These are phyloP conservation scores for Nycticryphes semicollaris DNA, from an alignment of 2,113 vertebrate genomes.

Conservation along the genomic window DNA sequence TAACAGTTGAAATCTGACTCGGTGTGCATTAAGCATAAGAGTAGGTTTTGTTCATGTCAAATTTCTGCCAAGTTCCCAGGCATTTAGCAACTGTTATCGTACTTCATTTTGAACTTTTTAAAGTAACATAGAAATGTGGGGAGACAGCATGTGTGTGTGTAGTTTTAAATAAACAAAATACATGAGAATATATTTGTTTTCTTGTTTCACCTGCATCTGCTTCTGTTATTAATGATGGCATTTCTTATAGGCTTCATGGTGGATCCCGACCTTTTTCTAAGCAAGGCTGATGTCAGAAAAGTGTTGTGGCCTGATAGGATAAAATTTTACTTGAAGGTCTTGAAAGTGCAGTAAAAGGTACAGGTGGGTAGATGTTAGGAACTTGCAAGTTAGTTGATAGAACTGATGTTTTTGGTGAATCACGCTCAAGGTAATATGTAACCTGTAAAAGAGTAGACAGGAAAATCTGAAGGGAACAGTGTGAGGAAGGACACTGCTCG, in stretches of 20 bases:
- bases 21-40: background rate
- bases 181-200: background rate
- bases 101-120: background rate
- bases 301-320: background rate
- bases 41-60: background rate
- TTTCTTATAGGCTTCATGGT: background rate
- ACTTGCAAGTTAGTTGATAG: background rate
- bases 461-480: background rate
- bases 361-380: background rate
- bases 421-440: background rate
- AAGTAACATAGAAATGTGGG: fast-evolving
- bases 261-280: background rate
- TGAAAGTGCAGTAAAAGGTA: background rate
- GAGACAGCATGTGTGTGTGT: background rate
- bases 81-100: background rate
- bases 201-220: background rate
- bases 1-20: background rate
- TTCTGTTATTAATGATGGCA: background rate
- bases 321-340: background rate
- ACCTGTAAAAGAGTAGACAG: background rate
- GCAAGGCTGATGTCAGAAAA: background rate
- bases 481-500: background rate
- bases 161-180: background rate
- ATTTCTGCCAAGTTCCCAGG: background rate
- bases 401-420: background rate